These are phyloP conservation scores for Propsilocerus akamusi DNA, from an alignment of 1,140 invertebrate species.

Conservation along the genomic window DNA sequence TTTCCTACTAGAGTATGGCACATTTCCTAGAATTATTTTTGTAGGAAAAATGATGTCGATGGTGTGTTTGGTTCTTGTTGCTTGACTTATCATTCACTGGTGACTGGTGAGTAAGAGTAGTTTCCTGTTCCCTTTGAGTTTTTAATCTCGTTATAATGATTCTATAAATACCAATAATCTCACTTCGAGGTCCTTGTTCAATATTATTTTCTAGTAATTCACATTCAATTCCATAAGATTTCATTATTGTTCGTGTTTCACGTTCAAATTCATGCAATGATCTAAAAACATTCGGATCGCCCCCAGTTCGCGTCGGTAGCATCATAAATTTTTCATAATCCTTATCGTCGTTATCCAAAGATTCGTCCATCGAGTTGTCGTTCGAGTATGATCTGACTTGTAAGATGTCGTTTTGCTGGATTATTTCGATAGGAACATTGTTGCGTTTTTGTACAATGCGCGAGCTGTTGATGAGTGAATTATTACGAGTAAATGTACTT, in stretches of 20 bases:
- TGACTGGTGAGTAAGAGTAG: too few species aligned
- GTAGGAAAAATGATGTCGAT: too few species aligned
- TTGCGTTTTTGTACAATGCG: constrained; percentile 17
- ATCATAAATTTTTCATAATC: constrained; percentile 26
- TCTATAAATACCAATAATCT: constrained; percentile 27
- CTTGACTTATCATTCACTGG: too few species aligned
- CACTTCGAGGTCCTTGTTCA: constrained; percentile 23
- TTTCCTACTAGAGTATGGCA: too few species aligned
- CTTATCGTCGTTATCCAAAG: constrained; percentile 23
- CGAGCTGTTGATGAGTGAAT: constrained; percentile 18
- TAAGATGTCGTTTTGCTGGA: constrained; percentile 5
- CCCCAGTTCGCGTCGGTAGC: constrained; percentile 24
- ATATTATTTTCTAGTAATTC: constrained; percentile 23
- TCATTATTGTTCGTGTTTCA: constrained; percentile 23
- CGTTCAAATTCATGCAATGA: constrained; percentile 21
- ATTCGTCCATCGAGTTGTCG: constrained; percentile 14
- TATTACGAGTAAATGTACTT: constrained; percentile 9
- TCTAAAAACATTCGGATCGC: constrained; percentile 14
- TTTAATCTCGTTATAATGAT: constrained; percentile 26
- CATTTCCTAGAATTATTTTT: too few species aligned
- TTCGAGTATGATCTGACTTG: constrained; percentile 13
- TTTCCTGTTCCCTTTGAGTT: constrained; percentile 11
- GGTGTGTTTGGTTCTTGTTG: too few species aligned
- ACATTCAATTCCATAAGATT: constrained; percentile 21
- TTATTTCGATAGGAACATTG: neutral